Evolutionary conservation across 2,888 invertebrate species (phyloP).

Genomic region (Odontocolon sp.): DNA sequence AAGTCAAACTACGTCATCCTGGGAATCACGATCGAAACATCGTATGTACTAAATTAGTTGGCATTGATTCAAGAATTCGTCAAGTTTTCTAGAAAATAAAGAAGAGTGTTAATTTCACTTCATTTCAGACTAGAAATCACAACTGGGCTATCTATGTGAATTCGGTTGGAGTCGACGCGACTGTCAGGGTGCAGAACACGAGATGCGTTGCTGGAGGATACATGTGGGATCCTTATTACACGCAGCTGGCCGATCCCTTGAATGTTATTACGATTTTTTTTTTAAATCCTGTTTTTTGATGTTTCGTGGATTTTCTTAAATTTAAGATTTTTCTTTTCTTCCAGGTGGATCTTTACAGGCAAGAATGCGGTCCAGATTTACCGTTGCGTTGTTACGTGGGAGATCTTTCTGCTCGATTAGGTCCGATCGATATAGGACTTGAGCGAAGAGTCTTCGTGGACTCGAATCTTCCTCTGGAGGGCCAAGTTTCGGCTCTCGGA

Average conservation of each 20-base stretch:
- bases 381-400: slow-evolving; percentile 96
- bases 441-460: slow-evolving; percentile 91
- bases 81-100: slow-evolving; percentile 20
- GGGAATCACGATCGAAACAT: slow-evolving; percentile 92
- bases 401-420: slow-evolving; percentile 92
- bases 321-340: slow-evolving; percentile 39
- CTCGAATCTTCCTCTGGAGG: slow-evolving; percentile 93
- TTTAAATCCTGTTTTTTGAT: too few relatives aligned
- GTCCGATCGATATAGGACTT: slow-evolving; percentile 91
- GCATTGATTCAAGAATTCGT: slow-evolving; percentile 43
- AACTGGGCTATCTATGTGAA: slow-evolving; percentile 96
- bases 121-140: slow-evolving; percentile 88
- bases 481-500: slow-evolving; percentile 89
- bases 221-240: slow-evolving; percentile 95
- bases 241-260: slow-evolving; percentile 93
- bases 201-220: slow-evolving; percentile 96
- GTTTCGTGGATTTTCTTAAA: too few relatives aligned
- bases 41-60: slow-evolving; percentile 81
- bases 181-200: slow-evolving; percentile 89
- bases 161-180: slow-evolving; percentile 94
- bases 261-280: slow-evolving; percentile 84
- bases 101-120: slow-evolving; percentile 45
- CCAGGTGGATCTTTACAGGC: slow-evolving; percentile 90
- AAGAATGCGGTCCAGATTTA: slow-evolving; percentile 94
- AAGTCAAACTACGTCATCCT: slow-evolving; percentile 93